Evolutionary conservation across 2,113 vertebrate genomes (phyloP).

Genomic region (Prinia subflava): DNA sequence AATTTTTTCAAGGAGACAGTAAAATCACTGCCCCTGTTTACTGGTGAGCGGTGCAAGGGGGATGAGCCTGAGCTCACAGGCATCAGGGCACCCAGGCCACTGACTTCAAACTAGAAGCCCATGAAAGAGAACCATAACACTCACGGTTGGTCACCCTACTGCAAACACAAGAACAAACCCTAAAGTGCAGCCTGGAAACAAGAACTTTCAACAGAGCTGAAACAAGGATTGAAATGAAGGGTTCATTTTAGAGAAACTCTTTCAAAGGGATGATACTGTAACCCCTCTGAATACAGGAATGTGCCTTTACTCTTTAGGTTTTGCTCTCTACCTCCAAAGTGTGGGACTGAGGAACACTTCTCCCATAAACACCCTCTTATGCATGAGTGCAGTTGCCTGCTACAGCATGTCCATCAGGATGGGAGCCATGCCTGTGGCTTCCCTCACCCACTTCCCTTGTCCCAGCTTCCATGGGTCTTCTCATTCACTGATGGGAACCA

Average conservation of each 20-base stretch:
- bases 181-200: background rate
- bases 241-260: background rate
- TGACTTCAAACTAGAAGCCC: background rate
- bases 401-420: rapidly evolving
- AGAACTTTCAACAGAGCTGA: background rate
- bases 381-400: background rate
- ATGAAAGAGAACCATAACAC: background rate
- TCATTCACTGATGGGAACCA: background rate
- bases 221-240: background rate
- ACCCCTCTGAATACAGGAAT: background rate
- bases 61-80: background rate
- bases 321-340: background rate
- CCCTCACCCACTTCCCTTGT: background rate
- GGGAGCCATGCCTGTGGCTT: background rate
- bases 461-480: background rate
- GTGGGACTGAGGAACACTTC: background rate
- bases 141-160: background rate
- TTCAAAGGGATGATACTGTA: background rate
- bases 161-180: background rate
- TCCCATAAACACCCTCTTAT: background rate
- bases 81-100: background rate
- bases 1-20: background rate
- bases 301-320: background rate
- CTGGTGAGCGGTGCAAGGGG: rapidly evolving
- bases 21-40: background rate